Base-by-base conservation (phyloP, 2,113 vertebrate genomes). In the Hydrolagus affinis region DNA sequence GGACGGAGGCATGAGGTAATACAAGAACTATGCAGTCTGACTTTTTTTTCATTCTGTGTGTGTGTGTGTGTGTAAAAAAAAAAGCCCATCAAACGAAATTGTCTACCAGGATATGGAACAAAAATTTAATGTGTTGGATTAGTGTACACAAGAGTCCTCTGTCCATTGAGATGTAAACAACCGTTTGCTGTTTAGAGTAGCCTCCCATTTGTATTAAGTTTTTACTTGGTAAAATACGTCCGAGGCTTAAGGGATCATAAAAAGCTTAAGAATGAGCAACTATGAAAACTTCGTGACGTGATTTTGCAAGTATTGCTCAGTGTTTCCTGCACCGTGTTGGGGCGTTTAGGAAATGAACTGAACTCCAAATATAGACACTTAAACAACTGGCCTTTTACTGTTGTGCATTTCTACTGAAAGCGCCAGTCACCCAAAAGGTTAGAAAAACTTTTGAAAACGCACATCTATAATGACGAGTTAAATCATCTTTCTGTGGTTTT, bases 401-500 rank as follows among this genome's bases (percentile, higher is more conserved):
- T 85, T 87, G 86, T 86, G 71, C 85, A 85, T 70, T 86, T 89
- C 87, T 89, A 23, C 85, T 86, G 88, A 89, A 87, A 87, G 86
- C 85, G 88, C 70, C 86, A 88, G 87, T 70, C 57, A 83, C 21
- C 78, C 62, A 21, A 25, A 83, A 75, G 15, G 15, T 83, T 83
- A 83, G 30, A 21, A 62, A 73, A 74, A 56, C 17, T 32, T 30
- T 30, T 74, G 14, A 56, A 57, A 30, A 9, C 8, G 32, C 15
- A 64, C 14, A 83, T 83, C 28, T 32, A 44, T 83, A 83, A 83
- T 83, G 32, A 32, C 66, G 62, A 66, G 21, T 30, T 83, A 68
- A 78, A 66, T 25, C 66, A 92, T 91, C 92, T 89, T 89, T 93
- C 91, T 95, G 91, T 86, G 91, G 92, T 94, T 94, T 90, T 89